These are phyloP conservation scores for Drosophila chauvacae DNA, from an alignment of 1,140 invertebrate genomes.

Conservation along the genomic window DNA sequence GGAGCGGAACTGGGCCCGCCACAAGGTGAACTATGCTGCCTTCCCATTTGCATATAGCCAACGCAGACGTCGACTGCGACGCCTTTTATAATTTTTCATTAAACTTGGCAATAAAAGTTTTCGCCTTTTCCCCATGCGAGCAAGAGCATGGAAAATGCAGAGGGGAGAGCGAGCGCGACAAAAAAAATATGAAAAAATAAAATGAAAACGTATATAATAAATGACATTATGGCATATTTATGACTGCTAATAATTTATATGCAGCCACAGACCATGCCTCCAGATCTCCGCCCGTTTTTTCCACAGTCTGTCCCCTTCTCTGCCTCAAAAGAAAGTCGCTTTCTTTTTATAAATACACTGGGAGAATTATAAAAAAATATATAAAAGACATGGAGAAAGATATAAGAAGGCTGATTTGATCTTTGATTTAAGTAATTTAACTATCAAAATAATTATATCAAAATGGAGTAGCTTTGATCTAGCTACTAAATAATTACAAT, in stretches of 20 bases:
- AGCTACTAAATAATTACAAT: neutral
- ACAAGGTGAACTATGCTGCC: conserved; percentile 72
- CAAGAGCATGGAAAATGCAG: conserved; percentile 52
- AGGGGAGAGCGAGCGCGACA: conserved; percentile 32
- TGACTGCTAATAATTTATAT: conserved; percentile 83
- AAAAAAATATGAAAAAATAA: conserved; percentile 43
- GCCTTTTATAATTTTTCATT: conserved; percentile 83
- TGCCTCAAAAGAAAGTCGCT: conserved; percentile 41
- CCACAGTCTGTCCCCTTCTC: conserved; percentile 26
- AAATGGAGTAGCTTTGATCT: neutral
- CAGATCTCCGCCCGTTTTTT: conserved; percentile 24
- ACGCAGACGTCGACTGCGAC: conserved; percentile 29
- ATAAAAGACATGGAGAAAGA: no score
- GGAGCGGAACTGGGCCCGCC: conserved; percentile 26
- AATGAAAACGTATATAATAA: conserved; percentile 79
- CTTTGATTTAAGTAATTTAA: neutral
- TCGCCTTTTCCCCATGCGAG: conserved; percentile 70
- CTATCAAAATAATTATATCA: neutral
- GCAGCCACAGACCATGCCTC: conserved; percentile 60
- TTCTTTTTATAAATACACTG: conserved; percentile 25
- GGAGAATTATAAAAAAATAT: neutral
- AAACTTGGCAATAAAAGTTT: conserved; percentile 83
- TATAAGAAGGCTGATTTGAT: neutral
- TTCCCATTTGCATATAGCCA: conserved; percentile 61
- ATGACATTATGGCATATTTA: conserved; percentile 83